Conservation (phyloP, 2,888 invertebrate genomes). For the Blera fallax region DNA sequence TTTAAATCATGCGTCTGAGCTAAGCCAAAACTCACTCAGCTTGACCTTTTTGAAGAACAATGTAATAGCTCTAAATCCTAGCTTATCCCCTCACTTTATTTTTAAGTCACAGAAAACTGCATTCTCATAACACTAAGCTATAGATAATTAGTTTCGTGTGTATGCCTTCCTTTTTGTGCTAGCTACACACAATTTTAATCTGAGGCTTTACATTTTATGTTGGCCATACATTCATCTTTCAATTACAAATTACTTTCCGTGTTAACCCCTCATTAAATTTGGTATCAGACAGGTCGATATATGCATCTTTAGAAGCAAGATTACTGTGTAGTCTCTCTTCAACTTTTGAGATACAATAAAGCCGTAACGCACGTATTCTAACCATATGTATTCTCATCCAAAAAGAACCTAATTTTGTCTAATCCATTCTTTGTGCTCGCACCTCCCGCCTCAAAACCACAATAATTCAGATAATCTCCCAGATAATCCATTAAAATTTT, state of each 20-base stretch:
- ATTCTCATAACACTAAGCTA: background rate
- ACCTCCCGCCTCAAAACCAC: constrained; percentile 47
- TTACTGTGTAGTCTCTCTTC: background rate
- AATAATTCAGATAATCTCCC: constrained; percentile 52
- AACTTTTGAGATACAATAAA: constrained; percentile 25
- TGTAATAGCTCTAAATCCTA: constrained; percentile 3
- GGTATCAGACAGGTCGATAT: background rate
- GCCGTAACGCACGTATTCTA: constrained; percentile 19
- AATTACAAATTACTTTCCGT: background rate
- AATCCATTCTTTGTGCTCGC: constrained; percentile 42
- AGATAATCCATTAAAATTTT: constrained; percentile 38
- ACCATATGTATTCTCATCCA: background rate
- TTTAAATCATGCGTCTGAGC: background rate
- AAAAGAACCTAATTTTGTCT: constrained; percentile 19
- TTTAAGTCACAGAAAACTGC: background rate
- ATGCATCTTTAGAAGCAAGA: background rate
- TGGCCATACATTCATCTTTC: background rate
- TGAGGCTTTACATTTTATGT: background rate
- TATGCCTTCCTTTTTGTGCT: background rate
- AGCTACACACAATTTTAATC: background rate
- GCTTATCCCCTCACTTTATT: constrained; percentile 16
- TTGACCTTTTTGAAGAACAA: background rate
- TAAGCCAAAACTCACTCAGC: background rate
- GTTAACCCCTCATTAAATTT: constrained; percentile 30
- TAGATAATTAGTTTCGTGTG: background rate